phyloP scores from a whole-genome alignment of 1,140 invertebrate species.

The Drosophila willistoni region DNA sequence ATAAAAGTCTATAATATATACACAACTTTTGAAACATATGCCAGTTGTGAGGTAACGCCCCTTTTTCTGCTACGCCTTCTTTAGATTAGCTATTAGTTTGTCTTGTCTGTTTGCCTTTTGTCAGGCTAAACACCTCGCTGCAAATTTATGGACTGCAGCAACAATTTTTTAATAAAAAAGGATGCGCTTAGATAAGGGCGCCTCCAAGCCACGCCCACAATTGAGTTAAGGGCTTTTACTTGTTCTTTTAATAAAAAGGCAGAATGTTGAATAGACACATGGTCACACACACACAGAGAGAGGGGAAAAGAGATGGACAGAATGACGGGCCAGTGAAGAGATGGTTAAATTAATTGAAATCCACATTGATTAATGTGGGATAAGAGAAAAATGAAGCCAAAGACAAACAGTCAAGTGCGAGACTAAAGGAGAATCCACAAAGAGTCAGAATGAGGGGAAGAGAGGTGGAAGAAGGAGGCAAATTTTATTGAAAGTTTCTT shows the following conservation, averaged over 20 bases:
- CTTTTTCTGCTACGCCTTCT: constrained; percentile 24
- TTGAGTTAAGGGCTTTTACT: constrained; percentile 31
- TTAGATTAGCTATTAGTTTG: constrained; percentile 13
- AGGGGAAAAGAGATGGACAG: background rate
- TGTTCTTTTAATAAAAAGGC: constrained; percentile 66
- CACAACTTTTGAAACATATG: constrained; percentile 54
- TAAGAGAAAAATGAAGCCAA: constrained; percentile 66
- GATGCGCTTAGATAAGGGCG: constrained; percentile 33
- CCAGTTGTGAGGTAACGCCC: background rate
- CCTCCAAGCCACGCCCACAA: constrained; percentile 50
- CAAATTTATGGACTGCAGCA: constrained; percentile 77
- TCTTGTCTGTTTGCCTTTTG: constrained; percentile 1
- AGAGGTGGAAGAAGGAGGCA: constrained; percentile 10
- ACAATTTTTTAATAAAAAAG: constrained; percentile 67
- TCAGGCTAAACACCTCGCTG: constrained; percentile 50
- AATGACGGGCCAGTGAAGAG: constrained; percentile 70
- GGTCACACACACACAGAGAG: constrained; percentile 20
- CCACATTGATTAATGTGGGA: constrained; percentile 81
- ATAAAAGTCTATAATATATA: constrained; percentile 50
- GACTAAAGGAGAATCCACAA: background rate
- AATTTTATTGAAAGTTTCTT: constrained; percentile 62
- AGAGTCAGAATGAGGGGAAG: background rate
- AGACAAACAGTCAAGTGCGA: constrained; percentile 38
- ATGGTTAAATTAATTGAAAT: constrained; percentile 82
- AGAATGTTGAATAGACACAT: constrained; percentile 35